These are phyloP conservation scores for Pyrrhura leucotis DNA, from an alignment of 2,797 vertebrate species.

Conservation along the genomic window DNA sequence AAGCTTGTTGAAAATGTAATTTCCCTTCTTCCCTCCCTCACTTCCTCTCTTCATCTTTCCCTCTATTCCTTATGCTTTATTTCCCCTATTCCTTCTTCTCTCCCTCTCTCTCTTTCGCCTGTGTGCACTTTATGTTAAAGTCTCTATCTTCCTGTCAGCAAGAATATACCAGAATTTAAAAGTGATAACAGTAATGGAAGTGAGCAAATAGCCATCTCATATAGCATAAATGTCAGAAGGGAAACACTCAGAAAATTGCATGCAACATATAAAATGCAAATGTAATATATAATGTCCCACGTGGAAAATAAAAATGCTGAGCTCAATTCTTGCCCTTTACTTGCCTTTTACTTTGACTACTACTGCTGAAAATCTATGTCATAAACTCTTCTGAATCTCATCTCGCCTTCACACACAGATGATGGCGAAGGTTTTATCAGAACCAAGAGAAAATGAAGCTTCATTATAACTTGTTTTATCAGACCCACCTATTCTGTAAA, in stretches of 20 bases:
- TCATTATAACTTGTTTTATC: neutral
- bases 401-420: neutral
- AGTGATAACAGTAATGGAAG: neutral
- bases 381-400: constrained; percentile 12
- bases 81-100: neutral
- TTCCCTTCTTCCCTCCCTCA: neutral
- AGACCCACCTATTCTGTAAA: neutral
- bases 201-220: constrained; percentile 8
- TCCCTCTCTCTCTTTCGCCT: neutral
- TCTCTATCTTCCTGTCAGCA: neutral
- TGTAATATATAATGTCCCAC: constrained; percentile 7
- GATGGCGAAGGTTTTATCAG: neutral
- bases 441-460: constrained; percentile 5
- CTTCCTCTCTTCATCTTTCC: neutral
- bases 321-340: constrained; percentile 28
- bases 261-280: constrained; percentile 46
- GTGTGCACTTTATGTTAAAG: neutral
- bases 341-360: constrained; percentile 32
- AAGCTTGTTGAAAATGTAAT: neutral
- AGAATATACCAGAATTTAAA: neutral
- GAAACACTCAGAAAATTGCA: constrained; percentile 15
- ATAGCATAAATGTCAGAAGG: neutral
- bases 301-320: constrained; percentile 49
- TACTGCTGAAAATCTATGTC: constrained; percentile 11
- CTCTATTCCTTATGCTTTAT: neutral